A percentile compares a stretch with the other conserved stretches of the same genome.
These are phyloP conservation scores for Leptodactylus fallax DNA, from an alignment of 2,797 vertebrate species.

Conservation along the genomic window DNA sequence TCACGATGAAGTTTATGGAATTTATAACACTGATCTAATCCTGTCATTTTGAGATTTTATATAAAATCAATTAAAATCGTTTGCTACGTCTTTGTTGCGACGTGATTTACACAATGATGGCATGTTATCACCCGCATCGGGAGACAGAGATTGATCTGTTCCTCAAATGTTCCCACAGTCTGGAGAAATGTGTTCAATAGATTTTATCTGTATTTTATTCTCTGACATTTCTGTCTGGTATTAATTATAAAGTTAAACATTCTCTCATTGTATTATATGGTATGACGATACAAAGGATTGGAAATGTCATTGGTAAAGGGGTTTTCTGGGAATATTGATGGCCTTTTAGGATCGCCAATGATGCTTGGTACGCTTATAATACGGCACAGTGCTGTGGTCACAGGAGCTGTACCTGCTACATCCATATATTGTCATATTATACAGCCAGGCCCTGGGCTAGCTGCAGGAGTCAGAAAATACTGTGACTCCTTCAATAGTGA, in stretches of 20 bases:
- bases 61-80: constrained; percentile 20
- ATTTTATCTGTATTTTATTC: neutral
- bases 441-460: too few relatives aligned
- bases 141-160: neutral
- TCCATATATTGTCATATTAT: too few relatives aligned
- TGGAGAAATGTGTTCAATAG: constrained; percentile 2
- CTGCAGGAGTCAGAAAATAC: too few relatives aligned
- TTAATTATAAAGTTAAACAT: constrained; percentile 12
- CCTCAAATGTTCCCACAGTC: neutral
- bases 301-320: neutral
- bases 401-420: too few relatives aligned
- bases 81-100: neutral
- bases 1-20: neutral
- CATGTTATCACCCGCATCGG: neutral
- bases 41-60: neutral
- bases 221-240: neutral
- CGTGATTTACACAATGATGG: constrained; percentile 27
- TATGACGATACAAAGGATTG: neutral
- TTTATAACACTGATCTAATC: neutral
- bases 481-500: too few relatives aligned
- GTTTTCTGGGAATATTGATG: too few relatives aligned
- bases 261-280: neutral
- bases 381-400: too few relatives aligned
- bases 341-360: too few relatives aligned
- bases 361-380: too few relatives aligned